A percentile compares a stretch with the other conserved stretches of the same genome.
Evolutionary conservation across 2,888 invertebrate genomes (phyloP).

Genomic region (Drosophila multiciliata): DNA sequence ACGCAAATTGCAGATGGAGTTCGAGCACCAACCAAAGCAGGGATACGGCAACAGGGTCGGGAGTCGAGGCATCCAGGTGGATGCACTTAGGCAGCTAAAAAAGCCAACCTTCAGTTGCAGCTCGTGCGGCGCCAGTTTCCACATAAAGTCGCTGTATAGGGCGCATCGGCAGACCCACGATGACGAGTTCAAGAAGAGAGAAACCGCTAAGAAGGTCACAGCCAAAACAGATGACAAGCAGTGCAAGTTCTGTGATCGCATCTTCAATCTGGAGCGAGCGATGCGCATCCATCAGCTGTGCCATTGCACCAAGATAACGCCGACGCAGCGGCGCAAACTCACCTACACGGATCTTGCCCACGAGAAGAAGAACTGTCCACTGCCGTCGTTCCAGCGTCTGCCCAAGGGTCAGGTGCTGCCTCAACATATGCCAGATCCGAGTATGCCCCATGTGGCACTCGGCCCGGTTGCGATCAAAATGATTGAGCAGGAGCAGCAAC

Average conservation of each 20-base stretch:
- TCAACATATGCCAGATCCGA: constrained; percentile 29
- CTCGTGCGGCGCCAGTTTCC: constrained; percentile 60
- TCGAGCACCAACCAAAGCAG: constrained; percentile 14
- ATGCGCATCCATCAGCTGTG: constrained; percentile 69
- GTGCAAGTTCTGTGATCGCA: constrained; percentile 68
- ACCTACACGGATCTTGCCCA: constrained; percentile 66
- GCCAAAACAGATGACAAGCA: constrained; percentile 11
- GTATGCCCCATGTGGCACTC: constrained; percentile 51
- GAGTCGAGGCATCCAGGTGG: constrained; percentile 26
- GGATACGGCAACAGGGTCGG: neutral
- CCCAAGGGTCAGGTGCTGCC: constrained; percentile 11
- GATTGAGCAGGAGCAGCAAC: constrained; percentile 50
- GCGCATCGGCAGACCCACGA: constrained; percentile 66
- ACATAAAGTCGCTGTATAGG: constrained; percentile 63
- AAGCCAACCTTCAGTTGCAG: constrained; percentile 54
- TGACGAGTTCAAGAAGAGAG: constrained; percentile 50
- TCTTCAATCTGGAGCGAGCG: constrained; percentile 64
- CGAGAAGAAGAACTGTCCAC: constrained; percentile 68
- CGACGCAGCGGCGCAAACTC: constrained; percentile 66
- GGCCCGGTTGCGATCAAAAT: constrained; percentile 45
- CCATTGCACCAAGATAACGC: constrained; percentile 68
- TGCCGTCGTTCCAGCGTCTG: constrained; percentile 56
- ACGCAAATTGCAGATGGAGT: constrained; percentile 20
- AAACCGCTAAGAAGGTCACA: neutral
- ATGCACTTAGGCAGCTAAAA: constrained; percentile 12